Conservation (phyloP, 2,888 invertebrate genomes). For the Gibbula magus region DNA sequence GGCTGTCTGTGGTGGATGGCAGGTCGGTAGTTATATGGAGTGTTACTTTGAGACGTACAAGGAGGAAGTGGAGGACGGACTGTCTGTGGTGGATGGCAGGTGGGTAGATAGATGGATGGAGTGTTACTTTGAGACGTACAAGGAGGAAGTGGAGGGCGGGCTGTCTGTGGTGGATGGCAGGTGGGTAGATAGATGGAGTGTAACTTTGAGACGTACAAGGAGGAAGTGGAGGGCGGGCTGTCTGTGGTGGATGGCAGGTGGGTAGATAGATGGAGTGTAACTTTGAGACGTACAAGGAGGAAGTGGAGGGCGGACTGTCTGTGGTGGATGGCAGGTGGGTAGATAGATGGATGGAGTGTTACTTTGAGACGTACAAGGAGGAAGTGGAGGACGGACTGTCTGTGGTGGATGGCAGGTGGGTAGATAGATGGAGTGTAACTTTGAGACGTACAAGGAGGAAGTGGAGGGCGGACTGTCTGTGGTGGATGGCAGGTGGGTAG, state of each 20-base stretch:
- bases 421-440: conserved; percentile 11
- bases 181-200: too few species aligned
- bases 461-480: background rate
- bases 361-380: background rate
- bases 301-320: background rate
- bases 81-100: background rate
- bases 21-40: too few species aligned
- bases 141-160: background rate
- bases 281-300: background rate
- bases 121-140: background rate
- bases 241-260: background rate
- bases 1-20: background rate
- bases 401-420: background rate
- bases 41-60: background rate
- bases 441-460: background rate
- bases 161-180: background rate
- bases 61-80: background rate
- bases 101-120: too few species aligned
- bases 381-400: background rate
- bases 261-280: conserved; percentile 11
- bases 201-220: background rate
- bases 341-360: conserved; percentile 11
- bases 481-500: too few species aligned
- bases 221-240: background rate
- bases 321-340: too few species aligned